These are phyloP conservation scores for Temnothorax longispinosus DNA, from an alignment of 1,140 invertebrate genomes.

Conservation along the genomic window DNA sequence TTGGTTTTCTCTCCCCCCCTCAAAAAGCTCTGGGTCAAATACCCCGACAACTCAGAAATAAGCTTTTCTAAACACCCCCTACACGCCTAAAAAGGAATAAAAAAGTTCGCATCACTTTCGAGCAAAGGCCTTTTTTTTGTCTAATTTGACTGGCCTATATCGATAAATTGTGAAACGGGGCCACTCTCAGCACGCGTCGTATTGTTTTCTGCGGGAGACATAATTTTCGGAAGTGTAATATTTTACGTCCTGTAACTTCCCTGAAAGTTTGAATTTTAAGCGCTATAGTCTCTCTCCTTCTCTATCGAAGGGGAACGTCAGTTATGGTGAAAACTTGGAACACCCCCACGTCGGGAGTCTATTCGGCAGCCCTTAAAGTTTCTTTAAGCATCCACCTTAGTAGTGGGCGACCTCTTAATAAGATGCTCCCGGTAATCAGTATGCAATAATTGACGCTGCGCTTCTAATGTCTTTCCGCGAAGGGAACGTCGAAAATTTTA, in stretches of 20 bases:
- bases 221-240: conserved; percentile 16
- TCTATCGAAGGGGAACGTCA: conserved; percentile 14
- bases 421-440: conserved; percentile 26
- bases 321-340: conserved; percentile 24
- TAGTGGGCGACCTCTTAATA: conserved; percentile 8
- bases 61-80: no score
- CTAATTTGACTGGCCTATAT: no score
- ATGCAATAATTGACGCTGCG: conserved; percentile 55
- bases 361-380: conserved; percentile 43
- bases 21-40: no score
- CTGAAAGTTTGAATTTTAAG: conserved; percentile 17
- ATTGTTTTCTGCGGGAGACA: not conserved
- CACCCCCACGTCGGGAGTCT: not conserved
- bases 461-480: conserved; percentile 10
- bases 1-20: no score
- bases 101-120: no score
- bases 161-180: not conserved
- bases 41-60: no score
- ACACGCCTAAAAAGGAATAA: no score
- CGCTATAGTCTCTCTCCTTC: not conserved
- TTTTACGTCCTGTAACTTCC: conserved; percentile 38
- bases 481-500: conserved; percentile 31
- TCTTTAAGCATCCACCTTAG: conserved; percentile 22
- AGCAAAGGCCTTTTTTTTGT: no score
- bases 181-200: not conserved